Evolutionary conservation across 2,888 invertebrate species (phyloP), one percentile per base, ranked within the genome.

Genomic region (Euplexia lucipara): DNA sequence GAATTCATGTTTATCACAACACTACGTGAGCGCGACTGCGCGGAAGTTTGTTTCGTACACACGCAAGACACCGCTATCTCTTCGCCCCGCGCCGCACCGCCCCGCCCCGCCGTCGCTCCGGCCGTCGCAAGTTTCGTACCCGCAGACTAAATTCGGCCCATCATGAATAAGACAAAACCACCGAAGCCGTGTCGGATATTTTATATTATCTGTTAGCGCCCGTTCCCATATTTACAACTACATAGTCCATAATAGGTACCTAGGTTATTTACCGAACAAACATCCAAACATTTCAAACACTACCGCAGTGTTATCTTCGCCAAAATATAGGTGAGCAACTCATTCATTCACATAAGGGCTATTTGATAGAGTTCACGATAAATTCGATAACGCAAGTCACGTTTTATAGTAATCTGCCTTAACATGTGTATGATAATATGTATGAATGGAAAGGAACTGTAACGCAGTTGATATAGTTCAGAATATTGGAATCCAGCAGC

Each of bases 1-100:
- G 7, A 59, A 62, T 10, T 57, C 57, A 49, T 49, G 57, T 57
- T 57, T 57, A 7, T 48, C 32, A 54, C 54, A 54, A 54, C 54
- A 54, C 42, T 32, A 10, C 26, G 8, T 9, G 52, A 39, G 52
- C 52, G 53, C 53, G 39, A 41, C 26, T 45, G 45, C 56, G 8
- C 1, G 39, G 26, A 26, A 39, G 20, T n/a, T 20, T 22, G 44
- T 45, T 56, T 44, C 32, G 54, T 54, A 20, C 54, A 20, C 54
- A 20, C 54, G 54, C 42, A 20, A 42, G 54, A 54, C 12, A 54
- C n/a, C 54, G 54, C 42, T 54, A 0, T n/a, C 54, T 42, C 6
- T 0, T 54, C 42, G 54, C 42, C 32, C 42, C 54, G 54, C 42
- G 32, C n/a, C 41, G 41, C 53, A 3, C n/a, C 53, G 53, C 41